Base-by-base conservation (phyloP, 2,888 invertebrate species). In the Uropetala carovei region DNA sequence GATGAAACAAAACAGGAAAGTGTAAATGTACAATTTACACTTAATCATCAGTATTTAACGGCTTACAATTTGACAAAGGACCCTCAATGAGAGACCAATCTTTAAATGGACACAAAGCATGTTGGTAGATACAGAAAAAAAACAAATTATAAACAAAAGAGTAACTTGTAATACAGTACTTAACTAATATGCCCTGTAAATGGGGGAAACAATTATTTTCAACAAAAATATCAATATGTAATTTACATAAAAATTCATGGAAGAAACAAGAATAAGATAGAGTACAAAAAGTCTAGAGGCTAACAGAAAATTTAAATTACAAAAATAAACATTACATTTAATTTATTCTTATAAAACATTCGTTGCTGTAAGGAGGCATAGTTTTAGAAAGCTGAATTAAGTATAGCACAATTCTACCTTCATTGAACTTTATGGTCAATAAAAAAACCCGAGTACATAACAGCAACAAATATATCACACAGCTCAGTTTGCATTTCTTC, bases 401-500 rank as follows among this genome's bases (percentile, higher is more conserved):
- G 27, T 60, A 60, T 11, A 86, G 27, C 16, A 86, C 59, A 60
- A 60, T 0, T 58, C 27, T 30, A 30, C 59, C 22, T 86, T 16
- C 30, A 56, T 56, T 83, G 16, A 82, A 30, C 16, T 75, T 75
- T 14, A 64, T 1, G 30, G 56, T 43, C 43, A 68, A n/a, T 22
- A 43, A 11, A 30, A 64, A 89, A 68, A 18, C 27, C 60, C 10
- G 43, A 43, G 14, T 10, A 56, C 0, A n/a, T 18, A 64, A 68
- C 64, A 89, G 0, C 8, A 89, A 43, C 64, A 89, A 89, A 89
- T 60, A 43, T 30, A 60, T 43, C 60, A 60, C 60, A 60, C 86
- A 60, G 7, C n/a, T 68, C 68, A 11, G 22, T 68, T 75, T 75
- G 43, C 43, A 43, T 43, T 43, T 43, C 5, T 1, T 43, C 43